Evolutionary conservation across 2,113 vertebrate genomes (phyloP).

Genomic region (Prunella fulvescens): DNA sequence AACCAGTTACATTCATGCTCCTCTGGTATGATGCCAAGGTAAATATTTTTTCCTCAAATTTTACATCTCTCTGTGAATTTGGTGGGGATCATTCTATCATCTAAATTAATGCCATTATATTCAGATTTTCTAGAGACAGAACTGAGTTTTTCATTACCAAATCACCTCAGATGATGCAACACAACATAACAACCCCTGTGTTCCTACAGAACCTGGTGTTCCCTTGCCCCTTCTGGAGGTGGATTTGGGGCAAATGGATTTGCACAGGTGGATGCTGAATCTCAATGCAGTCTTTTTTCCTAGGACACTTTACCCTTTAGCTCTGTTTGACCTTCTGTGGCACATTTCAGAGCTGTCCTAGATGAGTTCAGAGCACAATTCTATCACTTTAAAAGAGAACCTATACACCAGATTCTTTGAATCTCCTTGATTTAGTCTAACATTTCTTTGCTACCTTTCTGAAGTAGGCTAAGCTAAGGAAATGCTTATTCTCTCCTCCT

Average conservation of each 20-base stretch:
- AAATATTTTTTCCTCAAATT: background rate
- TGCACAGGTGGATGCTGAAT: background rate
- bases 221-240: background rate
- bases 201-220: background rate
- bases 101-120: background rate
- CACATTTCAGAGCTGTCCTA: background rate
- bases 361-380: conserved; percentile 41
- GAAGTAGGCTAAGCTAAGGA: background rate
- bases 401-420: background rate
- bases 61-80: background rate
- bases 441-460: background rate
- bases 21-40: background rate
- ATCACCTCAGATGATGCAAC: background rate
- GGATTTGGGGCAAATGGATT: background rate
- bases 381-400: conserved; percentile 27
- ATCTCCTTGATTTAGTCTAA: conserved; percentile 3
- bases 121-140: background rate
- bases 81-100: background rate
- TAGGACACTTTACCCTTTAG: background rate
- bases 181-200: fast-evolving
- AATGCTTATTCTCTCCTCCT: background rate
- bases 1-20: background rate
- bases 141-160: background rate
- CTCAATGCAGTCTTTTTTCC: background rate
- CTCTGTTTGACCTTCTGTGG: background rate